Evolutionary conservation across 1,140 invertebrate genomes (phyloP), one percentile per base, ranked within the genome.

Genomic region (Araneus ventricosus): DNA sequence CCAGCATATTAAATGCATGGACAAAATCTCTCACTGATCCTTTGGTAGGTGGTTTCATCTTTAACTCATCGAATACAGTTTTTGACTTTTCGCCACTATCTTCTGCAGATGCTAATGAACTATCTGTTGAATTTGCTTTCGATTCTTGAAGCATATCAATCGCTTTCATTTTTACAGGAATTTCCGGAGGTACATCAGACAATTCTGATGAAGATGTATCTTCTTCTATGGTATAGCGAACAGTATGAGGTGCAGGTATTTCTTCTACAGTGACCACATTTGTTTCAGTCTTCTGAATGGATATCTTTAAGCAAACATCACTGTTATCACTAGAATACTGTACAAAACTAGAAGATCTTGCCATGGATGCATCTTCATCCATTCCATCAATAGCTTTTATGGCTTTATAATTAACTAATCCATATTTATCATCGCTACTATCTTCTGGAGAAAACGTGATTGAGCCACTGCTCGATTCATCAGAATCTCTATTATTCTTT

Each of bases 241-340:
- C 67, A 37, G 85, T 79, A 79, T 30, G 41, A 30, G 91, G 52
- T 34, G 91, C 22, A 59, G 52, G 17, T 37, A 92, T 61, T 87
- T 93, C 91, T 88, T 93, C 84, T 6, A 93, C 91, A 20, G 91
- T 93, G 4, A 93, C 84, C 80, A 93, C 91, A 88, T 93, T 93
- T 2, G 91, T 93, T 80, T 93, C 84, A n/a, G 91, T 93, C 67
- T 93, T 93, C 45, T 93, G 91, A 27, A 93, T 93, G n/a, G 91
- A 93, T 57, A 93, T 93, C 27, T 93, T 93, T 27, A 93, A 37
- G 59, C 91, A 93, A 3, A 93, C 85, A 88, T 93, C 91, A 61
- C 57, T 86, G 59, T 87, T 86, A 8, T 87, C 70, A 27, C 52
- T 34, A 37, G 84, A 37, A 88, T 93, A 93, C 41, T 87, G 84